Evolutionary conservation across 2,113 vertebrate genomes (phyloP).

Genomic region (Dicaeum eximium): DNA sequence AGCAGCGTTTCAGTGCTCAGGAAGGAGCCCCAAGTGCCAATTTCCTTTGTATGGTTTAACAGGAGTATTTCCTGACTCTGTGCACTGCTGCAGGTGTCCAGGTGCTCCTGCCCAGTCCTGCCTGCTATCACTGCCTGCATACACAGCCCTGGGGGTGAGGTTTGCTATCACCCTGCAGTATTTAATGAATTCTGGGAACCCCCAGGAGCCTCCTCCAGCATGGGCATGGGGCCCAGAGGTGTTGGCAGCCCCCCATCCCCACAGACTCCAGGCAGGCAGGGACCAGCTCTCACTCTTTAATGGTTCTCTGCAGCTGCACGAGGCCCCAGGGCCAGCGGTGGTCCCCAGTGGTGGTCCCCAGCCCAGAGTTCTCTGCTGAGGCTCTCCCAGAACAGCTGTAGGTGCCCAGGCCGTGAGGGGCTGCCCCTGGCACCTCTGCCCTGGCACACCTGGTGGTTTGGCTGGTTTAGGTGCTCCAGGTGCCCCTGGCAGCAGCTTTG

Average conservation of each 20-base stretch:
- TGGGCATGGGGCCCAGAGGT: background rate
- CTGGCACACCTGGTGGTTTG: fast-evolving
- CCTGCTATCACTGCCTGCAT: background rate
- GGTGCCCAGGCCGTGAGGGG: background rate
- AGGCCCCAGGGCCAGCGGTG: background rate
- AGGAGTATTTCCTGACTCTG: fast-evolving
- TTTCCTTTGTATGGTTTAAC: fast-evolving
- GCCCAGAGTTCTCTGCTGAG: fast-evolving
- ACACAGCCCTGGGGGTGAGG: fast-evolving
- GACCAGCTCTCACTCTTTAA: background rate
- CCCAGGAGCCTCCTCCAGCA: background rate
- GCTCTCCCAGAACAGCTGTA: fast-evolving
- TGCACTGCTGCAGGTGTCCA: background rate
- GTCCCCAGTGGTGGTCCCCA: background rate
- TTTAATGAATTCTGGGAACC: fast-evolving
- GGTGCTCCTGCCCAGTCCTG: background rate
- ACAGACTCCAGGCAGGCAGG: background rate
- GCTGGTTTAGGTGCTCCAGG: background rate
- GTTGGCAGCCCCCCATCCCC: background rate
- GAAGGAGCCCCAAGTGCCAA: background rate
- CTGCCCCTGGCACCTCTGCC: background rate
- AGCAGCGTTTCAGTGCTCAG: background rate
- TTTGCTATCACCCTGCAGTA: fast-evolving
- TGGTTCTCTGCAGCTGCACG: background rate
- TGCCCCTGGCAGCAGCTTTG: fast-evolving